A percentile compares a stretch with the other conserved stretches of the same genome.
phyloP scores from a whole-genome alignment of 2,113 vertebrate species.

The Amblyopsis rosae region DNA sequence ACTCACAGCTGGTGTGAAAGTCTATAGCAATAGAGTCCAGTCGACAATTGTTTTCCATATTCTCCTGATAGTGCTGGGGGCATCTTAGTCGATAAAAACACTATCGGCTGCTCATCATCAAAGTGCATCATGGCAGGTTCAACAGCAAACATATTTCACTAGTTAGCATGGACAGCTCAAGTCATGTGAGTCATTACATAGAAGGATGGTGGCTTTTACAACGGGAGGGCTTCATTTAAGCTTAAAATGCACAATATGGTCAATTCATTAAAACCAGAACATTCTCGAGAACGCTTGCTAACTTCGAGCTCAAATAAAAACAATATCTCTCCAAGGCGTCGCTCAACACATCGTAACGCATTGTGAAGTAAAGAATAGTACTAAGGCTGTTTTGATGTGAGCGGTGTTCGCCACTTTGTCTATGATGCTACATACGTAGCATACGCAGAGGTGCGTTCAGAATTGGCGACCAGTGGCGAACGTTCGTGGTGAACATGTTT shows the following conservation, averaged over 20 bases:
- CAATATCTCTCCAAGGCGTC: too few species aligned
- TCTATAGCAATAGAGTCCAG: conserved; percentile 15
- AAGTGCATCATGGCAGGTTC: conserved; percentile 20
- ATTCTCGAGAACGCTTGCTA: too few species aligned
- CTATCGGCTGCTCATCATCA: conserved; percentile 7
- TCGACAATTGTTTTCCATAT: conserved; percentile 16
- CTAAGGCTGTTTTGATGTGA: too few species aligned
- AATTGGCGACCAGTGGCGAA: too few species aligned
- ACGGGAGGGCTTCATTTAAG: neutral
- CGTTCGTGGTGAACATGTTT: too few species aligned
- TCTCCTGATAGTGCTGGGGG: neutral
- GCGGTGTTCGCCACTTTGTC: too few species aligned
- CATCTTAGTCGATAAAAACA: conserved; percentile 9
- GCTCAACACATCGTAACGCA: too few species aligned
- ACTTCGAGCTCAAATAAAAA: too few species aligned
- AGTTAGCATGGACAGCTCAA: conserved; percentile 36
- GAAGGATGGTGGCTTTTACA: conserved; percentile 1
- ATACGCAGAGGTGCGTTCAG: too few species aligned
- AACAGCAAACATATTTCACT: conserved; percentile 49
- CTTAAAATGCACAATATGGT: neutral
- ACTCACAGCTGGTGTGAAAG: conserved; percentile 25
- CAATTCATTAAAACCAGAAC: neutral
- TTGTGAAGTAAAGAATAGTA: too few species aligned
- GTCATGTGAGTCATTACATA: conserved; percentile 35
- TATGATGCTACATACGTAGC: too few species aligned